These are phyloP conservation scores for Alectura lathami DNA, from an alignment of 2,113 vertebrate species.

Conservation along the genomic window DNA sequence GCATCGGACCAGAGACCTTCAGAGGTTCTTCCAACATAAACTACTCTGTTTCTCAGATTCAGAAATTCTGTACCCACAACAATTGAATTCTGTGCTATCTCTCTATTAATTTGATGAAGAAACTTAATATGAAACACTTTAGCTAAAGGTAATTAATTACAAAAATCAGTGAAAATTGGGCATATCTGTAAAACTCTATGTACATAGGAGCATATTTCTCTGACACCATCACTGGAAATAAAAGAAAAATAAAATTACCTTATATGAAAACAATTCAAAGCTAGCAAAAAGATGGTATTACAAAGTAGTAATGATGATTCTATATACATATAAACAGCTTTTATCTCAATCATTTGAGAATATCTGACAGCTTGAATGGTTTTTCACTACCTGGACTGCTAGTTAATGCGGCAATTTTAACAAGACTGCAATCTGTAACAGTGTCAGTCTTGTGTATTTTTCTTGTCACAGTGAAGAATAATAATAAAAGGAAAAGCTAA, in stretches of 20 bases:
- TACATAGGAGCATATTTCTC: not conserved
- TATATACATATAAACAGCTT: constrained; percentile 54
- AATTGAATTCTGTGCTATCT: not conserved
- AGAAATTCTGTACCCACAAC: not conserved
- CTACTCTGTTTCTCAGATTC: not conserved
- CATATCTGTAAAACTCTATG: not conserved
- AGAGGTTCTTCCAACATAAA: not conserved
- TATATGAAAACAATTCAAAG: constrained; percentile 44
- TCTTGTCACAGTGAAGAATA: constrained; percentile 44
- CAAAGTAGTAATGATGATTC: constrained; percentile 14
- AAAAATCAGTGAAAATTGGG: not conserved
- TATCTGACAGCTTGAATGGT: constrained; percentile 65
- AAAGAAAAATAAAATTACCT: constrained; percentile 31
- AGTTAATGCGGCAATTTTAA: constrained; percentile 60
- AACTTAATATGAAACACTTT: not conserved
- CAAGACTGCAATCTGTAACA: constrained; percentile 45
- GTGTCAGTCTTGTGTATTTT: constrained; percentile 29
- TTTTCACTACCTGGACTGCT: constrained; percentile 36
- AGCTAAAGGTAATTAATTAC: not conserved
- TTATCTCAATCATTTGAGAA: constrained; percentile 51
- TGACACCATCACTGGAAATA: not conserved
- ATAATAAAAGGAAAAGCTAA: constrained; percentile 27
- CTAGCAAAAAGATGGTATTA: constrained; percentile 11
- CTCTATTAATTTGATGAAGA: not conserved
- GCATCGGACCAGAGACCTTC: not conserved